Base-by-base conservation (phyloP, 2,888 invertebrate species). In the Drosophila monieri region DNA sequence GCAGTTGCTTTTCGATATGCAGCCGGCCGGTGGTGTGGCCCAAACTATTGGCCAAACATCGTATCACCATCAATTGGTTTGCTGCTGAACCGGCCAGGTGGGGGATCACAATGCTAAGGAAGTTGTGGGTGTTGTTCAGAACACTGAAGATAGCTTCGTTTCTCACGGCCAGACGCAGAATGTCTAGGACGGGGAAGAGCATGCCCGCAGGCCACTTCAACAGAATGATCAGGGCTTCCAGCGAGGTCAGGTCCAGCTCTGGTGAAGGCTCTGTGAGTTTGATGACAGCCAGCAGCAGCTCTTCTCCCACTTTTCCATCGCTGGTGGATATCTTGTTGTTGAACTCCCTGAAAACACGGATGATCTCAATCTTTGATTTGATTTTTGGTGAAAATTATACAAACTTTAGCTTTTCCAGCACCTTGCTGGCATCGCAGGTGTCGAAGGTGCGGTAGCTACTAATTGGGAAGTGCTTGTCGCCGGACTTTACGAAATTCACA, bases 181-280 rank as follows among this genome's bases (percentile, higher is more conserved):
- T 92, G 89, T 99, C 99, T 77, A 99, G 91, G 5, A 95, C 96
- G 0, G 99, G 99, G 89, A 98, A 98, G 1, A 98, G 93, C 73
- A 95, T 93, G 88, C 96, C 96, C 93, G 71, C 91, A 76, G 93
- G 90, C 91, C 90, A 91, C 53, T 85, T 77, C 1, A 90, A 57
- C 21, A 91, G 60, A 62, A 88, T 74, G 18, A 78, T 80, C 3
- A 90, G 53, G 0, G 89, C 90, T 59, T 90, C 90, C 49, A 90
- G 71, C 2, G 93, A 93, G 72, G 93, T 93, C 21, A 92, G 77
- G 49, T 91, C 90, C 5, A 89, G 54, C 47, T 85, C 88, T 0
- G 86, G 80, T 0, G 75, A 48, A 23, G 75, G 92, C 86, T 93
- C 93, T 44, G 94, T 93, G 74, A 96, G 90, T 87, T 94, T 94